Conservation (phyloP, 2,888 invertebrate genomes). For the Penaeus monodon region DNA sequence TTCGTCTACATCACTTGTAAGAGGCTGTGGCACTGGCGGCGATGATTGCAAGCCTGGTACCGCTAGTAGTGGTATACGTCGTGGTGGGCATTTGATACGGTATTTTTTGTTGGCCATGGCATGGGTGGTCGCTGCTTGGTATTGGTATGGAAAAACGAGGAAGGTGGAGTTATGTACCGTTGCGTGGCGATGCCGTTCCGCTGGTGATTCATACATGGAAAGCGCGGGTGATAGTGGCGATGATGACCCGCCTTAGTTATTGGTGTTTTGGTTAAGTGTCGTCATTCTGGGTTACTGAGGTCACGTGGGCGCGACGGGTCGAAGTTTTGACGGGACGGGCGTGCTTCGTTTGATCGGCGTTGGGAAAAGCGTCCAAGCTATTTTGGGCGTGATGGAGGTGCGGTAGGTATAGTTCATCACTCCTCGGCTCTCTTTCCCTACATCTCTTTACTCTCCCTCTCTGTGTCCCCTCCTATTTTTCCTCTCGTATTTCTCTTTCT, state of each 20-base stretch:
- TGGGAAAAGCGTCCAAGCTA: neutral
- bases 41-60: too few species aligned
- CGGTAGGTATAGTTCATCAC: neutral
- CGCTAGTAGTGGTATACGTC: too few species aligned
- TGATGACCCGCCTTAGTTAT: neutral
- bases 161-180: too few species aligned
- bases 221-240: neutral
- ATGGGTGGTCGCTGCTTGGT: too few species aligned
- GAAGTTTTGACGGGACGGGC: neutral
- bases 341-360: neutral
- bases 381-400: neutral
- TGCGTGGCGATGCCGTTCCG: too few species aligned
- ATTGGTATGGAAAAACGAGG: too few species aligned
- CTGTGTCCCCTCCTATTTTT: constrained; percentile 5
- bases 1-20: neutral
- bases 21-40: neutral
- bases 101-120: too few species aligned
- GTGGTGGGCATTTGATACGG: too few species aligned
- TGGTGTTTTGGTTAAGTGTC: neutral
- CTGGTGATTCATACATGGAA: too few species aligned
- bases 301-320: neutral
- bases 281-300: neutral
- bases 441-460: neutral
- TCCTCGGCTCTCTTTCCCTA: neutral
- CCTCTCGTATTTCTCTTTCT: neutral